These are phyloP conservation scores for Aphrocallistes beatrix DNA, from an alignment of 37 sponge, comb jelly and placozoan species.

Conservation along the genomic window DNA sequence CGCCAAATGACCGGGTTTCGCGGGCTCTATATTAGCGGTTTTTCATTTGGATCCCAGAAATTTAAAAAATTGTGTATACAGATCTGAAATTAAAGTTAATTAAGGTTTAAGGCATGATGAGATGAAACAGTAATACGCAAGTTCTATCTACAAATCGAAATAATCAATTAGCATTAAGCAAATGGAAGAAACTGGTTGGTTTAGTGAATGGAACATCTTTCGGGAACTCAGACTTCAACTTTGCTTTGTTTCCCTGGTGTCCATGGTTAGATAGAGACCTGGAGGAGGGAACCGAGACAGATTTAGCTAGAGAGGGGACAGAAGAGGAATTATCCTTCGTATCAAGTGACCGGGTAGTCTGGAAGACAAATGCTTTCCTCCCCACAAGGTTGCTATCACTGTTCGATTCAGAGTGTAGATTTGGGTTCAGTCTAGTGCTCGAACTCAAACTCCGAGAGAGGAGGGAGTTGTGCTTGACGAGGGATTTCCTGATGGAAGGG, in stretches of 20 bases:
- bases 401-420: not conserved
- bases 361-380: not conserved
- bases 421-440: not conserved
- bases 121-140: no score
- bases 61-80: no score
- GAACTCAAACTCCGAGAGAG: not conserved
- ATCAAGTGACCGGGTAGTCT: not conserved
- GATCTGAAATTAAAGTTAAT: no score
- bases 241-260: not conserved
- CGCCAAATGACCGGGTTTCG: no score
- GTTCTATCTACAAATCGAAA: no score
- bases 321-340: not conserved
- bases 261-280: no score
- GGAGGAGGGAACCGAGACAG: not conserved
- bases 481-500: constrained; percentile 6
- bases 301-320: not conserved
- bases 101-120: no score
- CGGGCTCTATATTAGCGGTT: no score
- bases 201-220: not conserved
- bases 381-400: not conserved
- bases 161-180: not conserved
- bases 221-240: not conserved
- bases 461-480: not conserved
- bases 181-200: not conserved
- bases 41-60: no score